A percentile compares a stretch with the other conserved stretches of the same genome.
Conservation (phyloP, 2,888 invertebrate genomes). For the Philopedon plagiatum region DNA sequence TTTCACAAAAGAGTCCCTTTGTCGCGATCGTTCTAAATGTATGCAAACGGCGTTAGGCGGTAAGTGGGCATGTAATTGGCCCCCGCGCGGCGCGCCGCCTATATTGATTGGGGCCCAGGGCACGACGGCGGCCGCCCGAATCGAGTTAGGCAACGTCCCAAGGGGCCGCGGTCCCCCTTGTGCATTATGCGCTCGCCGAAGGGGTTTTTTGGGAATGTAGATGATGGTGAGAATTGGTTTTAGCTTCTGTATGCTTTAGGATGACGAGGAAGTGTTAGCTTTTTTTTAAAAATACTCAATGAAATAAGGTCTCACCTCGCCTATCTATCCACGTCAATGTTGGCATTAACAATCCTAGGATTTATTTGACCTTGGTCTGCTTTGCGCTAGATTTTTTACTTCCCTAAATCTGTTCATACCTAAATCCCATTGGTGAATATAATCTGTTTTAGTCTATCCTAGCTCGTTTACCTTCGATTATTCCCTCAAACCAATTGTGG, state of each 20-base stretch:
- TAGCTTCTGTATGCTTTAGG: too few relatives aligned
- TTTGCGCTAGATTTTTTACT: too few relatives aligned
- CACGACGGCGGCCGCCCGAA: constrained; percentile 66
- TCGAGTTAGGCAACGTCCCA: constrained; percentile 68
- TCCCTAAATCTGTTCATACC: too few relatives aligned
- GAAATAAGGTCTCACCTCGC: not conserved
- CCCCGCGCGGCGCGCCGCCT: constrained; percentile 69
- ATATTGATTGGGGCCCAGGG: constrained; percentile 70
- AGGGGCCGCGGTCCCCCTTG: constrained; percentile 51
- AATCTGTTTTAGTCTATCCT: too few relatives aligned
- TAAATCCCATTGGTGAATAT: too few relatives aligned
- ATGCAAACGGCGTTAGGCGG: constrained; percentile 71
- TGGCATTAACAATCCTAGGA: too few relatives aligned
- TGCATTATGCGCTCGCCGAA: constrained; percentile 39
- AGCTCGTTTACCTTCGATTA: too few relatives aligned
- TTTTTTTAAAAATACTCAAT: not conserved
- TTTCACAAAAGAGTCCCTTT: constrained; percentile 32
- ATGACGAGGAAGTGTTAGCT: too few relatives aligned
- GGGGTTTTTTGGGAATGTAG: constrained; percentile 30
- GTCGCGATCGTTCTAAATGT: constrained; percentile 64
- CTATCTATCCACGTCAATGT: not conserved
- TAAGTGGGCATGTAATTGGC: constrained; percentile 72
- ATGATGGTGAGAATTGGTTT: constrained; percentile 18
- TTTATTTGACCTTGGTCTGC: too few relatives aligned
- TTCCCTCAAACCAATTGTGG: too few relatives aligned